Base-by-base conservation (phyloP, 2,888 invertebrate species). In the Hedychridium roseum region DNA sequence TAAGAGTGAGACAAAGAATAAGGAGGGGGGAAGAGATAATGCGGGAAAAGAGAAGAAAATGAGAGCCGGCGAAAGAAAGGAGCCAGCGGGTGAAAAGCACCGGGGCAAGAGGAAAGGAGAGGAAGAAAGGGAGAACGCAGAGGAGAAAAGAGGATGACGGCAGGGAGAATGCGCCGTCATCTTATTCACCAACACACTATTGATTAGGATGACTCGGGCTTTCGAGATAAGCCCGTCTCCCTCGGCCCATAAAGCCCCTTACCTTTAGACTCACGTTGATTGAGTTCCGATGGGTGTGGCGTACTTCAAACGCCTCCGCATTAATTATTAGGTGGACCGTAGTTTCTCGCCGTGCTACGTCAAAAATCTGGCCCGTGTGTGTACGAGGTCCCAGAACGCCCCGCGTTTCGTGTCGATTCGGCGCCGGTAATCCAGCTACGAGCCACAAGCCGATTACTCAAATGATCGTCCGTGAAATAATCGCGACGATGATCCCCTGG, bases 251-350 rank as follows among this genome's bases (percentile, higher is more conserved):
- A 39, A 44, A 35, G 20, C 35, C 32, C 20, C 37, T 59, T 59
- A 58, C 61, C 63, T 65, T 64, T 54, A 52, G 54, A 60, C 46
- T 52, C 51, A 52, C 58, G 60, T 69, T 73, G 74, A 76, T 74
- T 74, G 73, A 76, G 73, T 71, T 70, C 68, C 68, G 68, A 70
- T 71, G 69, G 74, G 73, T 71, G 75, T 72, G 73, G 66, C 69
- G 58, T 59, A 66, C 66, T 70, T 72, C 71, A 68, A 73, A 73
- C 73, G 68, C 73, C 69, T 71, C 66, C 64, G 68, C 73, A 71
- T 71, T 72, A 72, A 74, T 73, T 72, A 73, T 67, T 60, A 64
- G 53, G 54, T 57, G 60, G 59, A 60, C 63, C 54, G 42, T 21
- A 18, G 53, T 55, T 57, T 57, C 59, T 57, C 51, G 30, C 9